phyloP scores from a whole-genome alignment of 2,113 vertebrate species.

The Caracal caracal region DNA sequence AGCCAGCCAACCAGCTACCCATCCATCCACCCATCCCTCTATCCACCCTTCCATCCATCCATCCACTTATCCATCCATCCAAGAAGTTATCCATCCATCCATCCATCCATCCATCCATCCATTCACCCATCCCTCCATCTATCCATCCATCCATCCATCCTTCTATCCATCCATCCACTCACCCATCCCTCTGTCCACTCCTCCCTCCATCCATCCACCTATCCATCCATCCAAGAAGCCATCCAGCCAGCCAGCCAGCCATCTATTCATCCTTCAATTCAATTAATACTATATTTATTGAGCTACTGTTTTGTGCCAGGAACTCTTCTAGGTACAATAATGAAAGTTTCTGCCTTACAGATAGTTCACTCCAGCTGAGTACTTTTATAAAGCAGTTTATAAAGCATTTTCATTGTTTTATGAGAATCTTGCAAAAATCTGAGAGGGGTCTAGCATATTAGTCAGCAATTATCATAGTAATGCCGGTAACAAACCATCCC shows the following conservation, averaged over 20 bases:
- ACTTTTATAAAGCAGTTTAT: background rate
- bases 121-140: rapidly evolving
- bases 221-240: background rate
- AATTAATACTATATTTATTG: background rate
- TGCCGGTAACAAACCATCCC: background rate
- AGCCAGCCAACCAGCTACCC: too few relatives aligned
- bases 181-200: too few relatives aligned
- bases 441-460: too few relatives aligned
- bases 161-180: background rate
- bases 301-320: background rate
- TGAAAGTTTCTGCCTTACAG: background rate
- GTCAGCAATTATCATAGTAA: background rate
- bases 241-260: background rate
- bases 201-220: background rate
- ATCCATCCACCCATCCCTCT: too few relatives aligned
- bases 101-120: background rate
- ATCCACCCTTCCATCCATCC: too few relatives aligned
- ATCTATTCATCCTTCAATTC: too few relatives aligned
- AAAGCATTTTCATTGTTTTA: background rate
- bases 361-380: background rate
- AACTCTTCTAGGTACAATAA: background rate
- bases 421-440: background rate
- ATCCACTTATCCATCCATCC: background rate
- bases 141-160: background rate
- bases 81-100: too few relatives aligned